phyloP scores from a whole-genome alignment of 2,888 invertebrate genomes.

The Drosophila kambysellisi region DNA sequence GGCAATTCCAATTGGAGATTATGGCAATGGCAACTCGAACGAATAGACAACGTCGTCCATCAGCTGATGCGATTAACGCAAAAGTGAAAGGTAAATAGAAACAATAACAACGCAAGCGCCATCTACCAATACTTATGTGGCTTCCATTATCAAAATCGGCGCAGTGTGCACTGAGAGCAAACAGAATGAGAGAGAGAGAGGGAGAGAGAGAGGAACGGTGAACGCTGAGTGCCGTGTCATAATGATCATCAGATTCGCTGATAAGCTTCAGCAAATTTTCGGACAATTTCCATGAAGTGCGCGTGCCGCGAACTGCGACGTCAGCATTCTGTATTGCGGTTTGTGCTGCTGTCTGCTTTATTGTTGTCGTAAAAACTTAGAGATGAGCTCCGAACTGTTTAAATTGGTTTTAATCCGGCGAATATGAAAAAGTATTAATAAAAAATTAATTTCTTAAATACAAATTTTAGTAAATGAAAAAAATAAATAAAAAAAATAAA shows the following conservation, averaged over 20 bases:
- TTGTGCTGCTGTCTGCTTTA: constrained; percentile 25
- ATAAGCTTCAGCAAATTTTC: constrained; percentile 30
- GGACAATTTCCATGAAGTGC: constrained; percentile 37
- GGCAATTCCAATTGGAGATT: constrained; percentile 25
- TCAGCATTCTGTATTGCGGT: constrained; percentile 42
- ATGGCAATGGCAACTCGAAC: not conserved
- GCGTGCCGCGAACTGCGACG: constrained; percentile 61
- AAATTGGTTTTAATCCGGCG: not conserved
- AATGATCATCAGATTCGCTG: constrained; percentile 33
- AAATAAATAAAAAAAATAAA: not conserved
- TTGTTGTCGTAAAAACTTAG: not conserved
- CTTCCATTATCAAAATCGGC: constrained; percentile 7
- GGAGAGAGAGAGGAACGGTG: constrained; percentile 3
- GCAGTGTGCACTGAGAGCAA: not conserved
- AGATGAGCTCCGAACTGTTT: not conserved
- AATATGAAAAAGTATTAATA: not conserved
- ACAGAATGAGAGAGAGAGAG: not conserved
- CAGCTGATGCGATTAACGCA: constrained; percentile 54
- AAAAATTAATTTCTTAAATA: not conserved
- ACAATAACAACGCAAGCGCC: constrained; percentile 25
- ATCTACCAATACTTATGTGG: constrained; percentile 21
- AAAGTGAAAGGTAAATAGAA: constrained; percentile 65
- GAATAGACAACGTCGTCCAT: constrained; percentile 21
- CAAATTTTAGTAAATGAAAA: not conserved
- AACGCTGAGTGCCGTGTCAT: constrained; percentile 26